These are phyloP conservation scores for Drosophila affinis DNA, from an alignment of 2,888 invertebrate species.

Conservation along the genomic window DNA sequence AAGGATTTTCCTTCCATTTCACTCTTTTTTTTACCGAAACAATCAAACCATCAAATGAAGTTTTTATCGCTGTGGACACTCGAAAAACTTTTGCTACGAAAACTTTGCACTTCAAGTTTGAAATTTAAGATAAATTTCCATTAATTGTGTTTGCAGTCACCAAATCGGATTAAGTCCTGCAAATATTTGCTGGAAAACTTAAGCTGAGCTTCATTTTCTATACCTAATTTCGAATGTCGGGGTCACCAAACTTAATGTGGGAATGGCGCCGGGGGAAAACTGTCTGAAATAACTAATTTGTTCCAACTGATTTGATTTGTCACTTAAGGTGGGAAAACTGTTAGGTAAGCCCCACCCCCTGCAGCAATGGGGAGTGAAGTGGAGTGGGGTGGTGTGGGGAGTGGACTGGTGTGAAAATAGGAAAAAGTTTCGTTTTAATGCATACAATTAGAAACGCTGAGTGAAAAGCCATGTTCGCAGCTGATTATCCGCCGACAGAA, in stretches of 20 bases:
- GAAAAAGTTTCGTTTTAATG: slow-evolving; percentile 40
- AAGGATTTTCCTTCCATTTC: slow-evolving; percentile 9
- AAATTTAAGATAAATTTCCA: slow-evolving; percentile 26
- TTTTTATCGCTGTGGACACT: slow-evolving; percentile 19
- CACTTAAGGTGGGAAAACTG: slow-evolving; percentile 31
- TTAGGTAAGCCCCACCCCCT: slow-evolving; percentile 16
- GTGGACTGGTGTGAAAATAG: slow-evolving; percentile 7
- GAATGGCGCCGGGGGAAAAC: neutral
- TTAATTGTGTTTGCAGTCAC: slow-evolving; percentile 55
- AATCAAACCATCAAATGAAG: slow-evolving; percentile 32
- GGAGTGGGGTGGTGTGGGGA: neutral
- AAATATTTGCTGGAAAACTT: slow-evolving; percentile 30
- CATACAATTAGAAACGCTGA: slow-evolving; percentile 35
- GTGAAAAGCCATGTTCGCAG: slow-evolving; percentile 53
- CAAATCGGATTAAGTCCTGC: slow-evolving; percentile 36
- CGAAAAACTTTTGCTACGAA: slow-evolving; percentile 20
- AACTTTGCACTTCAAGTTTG: slow-evolving; percentile 9
- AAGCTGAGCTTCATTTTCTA: slow-evolving; percentile 16
- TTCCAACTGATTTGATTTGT: slow-evolving; percentile 31
- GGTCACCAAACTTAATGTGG: no score
- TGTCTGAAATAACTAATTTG: slow-evolving; percentile 17
- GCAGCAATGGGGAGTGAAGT: neutral
- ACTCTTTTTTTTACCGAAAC: slow-evolving; percentile 22
- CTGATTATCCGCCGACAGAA: slow-evolving; percentile 42
- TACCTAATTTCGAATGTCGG: no score